Evolutionary conservation across 1,140 invertebrate genomes (phyloP).

Genomic region (Phymorhynchus buccinoides): DNA sequence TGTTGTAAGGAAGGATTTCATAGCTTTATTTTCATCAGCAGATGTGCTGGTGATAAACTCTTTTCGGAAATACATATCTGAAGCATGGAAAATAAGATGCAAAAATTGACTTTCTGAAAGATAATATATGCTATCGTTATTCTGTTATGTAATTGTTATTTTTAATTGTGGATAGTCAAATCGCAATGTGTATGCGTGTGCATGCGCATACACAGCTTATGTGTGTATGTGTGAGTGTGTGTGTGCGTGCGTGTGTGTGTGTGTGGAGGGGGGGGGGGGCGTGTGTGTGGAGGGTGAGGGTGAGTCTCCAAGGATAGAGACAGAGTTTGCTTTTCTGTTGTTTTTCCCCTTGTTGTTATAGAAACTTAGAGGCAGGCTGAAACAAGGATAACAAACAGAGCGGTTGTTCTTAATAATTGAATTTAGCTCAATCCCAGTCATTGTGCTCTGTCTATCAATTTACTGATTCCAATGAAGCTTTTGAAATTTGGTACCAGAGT

Average conservation of each 20-base stretch:
- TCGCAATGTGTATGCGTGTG: not conserved
- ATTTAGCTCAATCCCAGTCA: too few species aligned
- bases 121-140: too few species aligned
- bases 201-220: not conserved
- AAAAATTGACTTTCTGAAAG: too few species aligned
- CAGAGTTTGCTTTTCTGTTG: not conserved
- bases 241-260: not conserved
- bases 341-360: too few species aligned
- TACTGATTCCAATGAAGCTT: too few species aligned
- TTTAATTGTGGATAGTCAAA: not conserved
- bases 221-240: not conserved
- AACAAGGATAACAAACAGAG: too few species aligned
- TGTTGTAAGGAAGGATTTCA: too few species aligned
- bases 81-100: too few species aligned
- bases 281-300: not conserved
- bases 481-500: not conserved
- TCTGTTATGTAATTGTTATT: not conserved
- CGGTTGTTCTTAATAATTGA: too few species aligned
- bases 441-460: too few species aligned
- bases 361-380: too few species aligned
- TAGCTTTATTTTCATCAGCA: not conserved
- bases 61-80: too few species aligned
- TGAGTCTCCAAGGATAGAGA: not conserved
- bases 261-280: not conserved
- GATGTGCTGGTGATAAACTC: not conserved